These are phyloP conservation scores for Erinaceus europaeus DNA, from an alignment of 2,113 vertebrate genomes.

Conservation along the genomic window DNA sequence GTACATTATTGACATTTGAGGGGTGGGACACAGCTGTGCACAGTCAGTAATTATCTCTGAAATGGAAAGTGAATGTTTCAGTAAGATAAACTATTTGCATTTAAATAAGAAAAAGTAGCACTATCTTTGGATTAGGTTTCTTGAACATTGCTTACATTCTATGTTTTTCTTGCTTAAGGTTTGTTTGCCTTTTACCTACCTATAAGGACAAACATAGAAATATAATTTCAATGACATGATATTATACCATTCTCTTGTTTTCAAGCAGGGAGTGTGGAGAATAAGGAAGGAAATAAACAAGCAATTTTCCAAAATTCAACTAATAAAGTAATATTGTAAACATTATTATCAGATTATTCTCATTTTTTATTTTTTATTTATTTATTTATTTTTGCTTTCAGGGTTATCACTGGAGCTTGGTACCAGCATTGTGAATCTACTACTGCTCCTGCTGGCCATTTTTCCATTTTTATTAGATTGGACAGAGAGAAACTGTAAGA, in stretches of 20 bases:
- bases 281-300: not conserved
- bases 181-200: conserved; percentile 17
- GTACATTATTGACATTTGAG: conserved; percentile 57
- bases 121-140: conserved; percentile 50
- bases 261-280: not conserved
- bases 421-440: too few species aligned
- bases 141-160: not conserved
- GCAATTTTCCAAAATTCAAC: not conserved
- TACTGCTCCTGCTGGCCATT: too few species aligned
- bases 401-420: too few species aligned
- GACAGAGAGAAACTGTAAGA: too few species aligned
- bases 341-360: too few species aligned
- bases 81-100: conserved; percentile 69
- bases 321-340: not conserved
- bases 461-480: too few species aligned
- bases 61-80: conserved; percentile 65
- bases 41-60: conserved; percentile 64
- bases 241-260: not conserved
- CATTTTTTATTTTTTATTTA: not conserved
- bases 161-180: conserved; percentile 53
- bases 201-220: conserved; percentile 26
- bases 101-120: conserved; percentile 67
- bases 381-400: not conserved
- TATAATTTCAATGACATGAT: not conserved
- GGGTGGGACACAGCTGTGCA: conserved; percentile 57